phyloP scores from a whole-genome alignment of 92 coral and sea anemone species.

The Porites rus region DNA sequence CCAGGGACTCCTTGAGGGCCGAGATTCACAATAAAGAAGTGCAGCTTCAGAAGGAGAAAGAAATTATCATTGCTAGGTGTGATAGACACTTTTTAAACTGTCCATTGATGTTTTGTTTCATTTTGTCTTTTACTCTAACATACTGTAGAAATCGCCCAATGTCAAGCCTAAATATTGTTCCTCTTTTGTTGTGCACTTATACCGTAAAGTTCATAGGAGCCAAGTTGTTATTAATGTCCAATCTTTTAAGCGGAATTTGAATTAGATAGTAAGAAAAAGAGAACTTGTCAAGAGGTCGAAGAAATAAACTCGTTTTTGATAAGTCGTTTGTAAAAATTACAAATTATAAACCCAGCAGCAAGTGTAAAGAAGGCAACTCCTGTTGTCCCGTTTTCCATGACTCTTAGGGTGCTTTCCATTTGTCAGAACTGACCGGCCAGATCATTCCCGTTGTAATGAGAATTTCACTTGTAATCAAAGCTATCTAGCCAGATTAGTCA shows the following conservation, averaged over 20 bases:
- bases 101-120: background rate
- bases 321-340: no score
- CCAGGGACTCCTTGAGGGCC: constrained; percentile 63
- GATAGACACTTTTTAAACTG: background rate
- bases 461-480: no score
- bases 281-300: background rate
- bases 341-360: no score
- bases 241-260: background rate
- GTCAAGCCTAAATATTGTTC: background rate
- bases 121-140: background rate
- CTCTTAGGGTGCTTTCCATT: no score
- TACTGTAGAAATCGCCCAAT: no score
- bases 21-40: constrained; percentile 78
- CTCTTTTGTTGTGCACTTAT: background rate
- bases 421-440: no score
- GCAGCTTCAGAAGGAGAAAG: constrained; percentile 76
- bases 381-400: no score
- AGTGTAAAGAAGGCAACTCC: no score
- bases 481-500: no score
- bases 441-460: no score
- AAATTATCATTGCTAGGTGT: constrained; percentile 72
- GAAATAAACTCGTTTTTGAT: background rate
- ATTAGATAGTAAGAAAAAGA: background rate
- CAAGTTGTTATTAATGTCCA: background rate
- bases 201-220: background rate